Conservation (phyloP, 2,113 vertebrate species). For the Sakesphorus luctuosus region DNA sequence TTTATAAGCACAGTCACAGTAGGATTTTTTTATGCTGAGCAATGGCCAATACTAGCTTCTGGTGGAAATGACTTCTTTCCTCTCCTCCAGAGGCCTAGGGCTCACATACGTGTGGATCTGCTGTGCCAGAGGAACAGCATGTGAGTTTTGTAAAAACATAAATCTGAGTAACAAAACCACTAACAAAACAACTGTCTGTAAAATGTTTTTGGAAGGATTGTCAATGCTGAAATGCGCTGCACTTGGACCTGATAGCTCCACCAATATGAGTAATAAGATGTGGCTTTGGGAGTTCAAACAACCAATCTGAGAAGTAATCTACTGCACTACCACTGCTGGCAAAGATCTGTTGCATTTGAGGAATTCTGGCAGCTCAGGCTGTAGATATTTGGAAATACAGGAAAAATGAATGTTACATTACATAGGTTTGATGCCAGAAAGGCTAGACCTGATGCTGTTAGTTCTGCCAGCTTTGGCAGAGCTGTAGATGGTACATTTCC, state of each 20-base stretch:
- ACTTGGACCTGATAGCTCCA: neutral
- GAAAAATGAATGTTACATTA: neutral
- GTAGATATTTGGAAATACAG: neutral
- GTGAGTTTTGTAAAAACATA: neutral
- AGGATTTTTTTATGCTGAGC: neutral
- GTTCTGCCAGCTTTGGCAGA: neutral
- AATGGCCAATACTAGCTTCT: neutral
- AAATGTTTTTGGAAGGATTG: neutral
- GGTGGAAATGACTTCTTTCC: neutral
- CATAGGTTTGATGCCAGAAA: neutral
- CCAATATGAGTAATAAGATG: neutral
- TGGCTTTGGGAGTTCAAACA: neutral
- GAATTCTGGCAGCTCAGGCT: neutral
- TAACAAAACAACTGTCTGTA: neutral
- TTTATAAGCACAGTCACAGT: neutral
- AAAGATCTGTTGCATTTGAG: neutral
- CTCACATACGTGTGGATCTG: neutral
- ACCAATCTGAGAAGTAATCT: neutral
- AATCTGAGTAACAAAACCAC: neutral
- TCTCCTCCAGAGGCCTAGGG: neutral
- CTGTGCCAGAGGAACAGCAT: neutral
- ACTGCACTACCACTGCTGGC: neutral
- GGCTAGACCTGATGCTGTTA: neutral
- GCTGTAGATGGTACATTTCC: neutral
- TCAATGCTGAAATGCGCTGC: neutral